Percentiles rank a stretch among this genome's conserved stretches.
Conservation (phyloP, 2,113 vertebrate species). For the Corvus moneduloides region DNA sequence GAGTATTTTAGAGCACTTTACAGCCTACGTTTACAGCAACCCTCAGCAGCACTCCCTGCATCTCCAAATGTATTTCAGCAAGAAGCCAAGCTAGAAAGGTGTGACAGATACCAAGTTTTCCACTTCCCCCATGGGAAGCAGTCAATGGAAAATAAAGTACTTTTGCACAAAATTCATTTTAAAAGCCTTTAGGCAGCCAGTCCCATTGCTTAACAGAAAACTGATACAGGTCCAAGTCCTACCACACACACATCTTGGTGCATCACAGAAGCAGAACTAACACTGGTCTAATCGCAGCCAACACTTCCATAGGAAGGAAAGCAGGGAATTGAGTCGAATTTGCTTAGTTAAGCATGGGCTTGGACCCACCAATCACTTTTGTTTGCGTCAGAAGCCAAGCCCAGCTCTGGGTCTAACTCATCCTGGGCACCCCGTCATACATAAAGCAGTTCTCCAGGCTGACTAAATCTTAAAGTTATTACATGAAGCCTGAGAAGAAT, state of each 20-base stretch:
- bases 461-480: not conserved
- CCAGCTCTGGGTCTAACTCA: not conserved
- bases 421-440: not conserved
- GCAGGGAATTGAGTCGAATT: not conserved
- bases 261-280: not conserved
- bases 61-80: not conserved
- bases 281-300: not conserved
- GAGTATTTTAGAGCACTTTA: not conserved
- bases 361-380: not conserved
- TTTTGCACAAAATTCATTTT: not conserved
- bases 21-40: not conserved
- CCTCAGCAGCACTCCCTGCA: not conserved
- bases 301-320: not conserved
- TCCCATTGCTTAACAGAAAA: not conserved
- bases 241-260: not conserved
- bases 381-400: not conserved
- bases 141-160: not conserved
- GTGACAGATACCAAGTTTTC: not conserved
- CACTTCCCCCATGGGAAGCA: not conserved
- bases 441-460: not conserved
- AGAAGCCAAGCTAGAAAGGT: not conserved
- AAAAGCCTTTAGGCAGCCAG: not conserved
- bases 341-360: not conserved
- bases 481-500: not conserved
- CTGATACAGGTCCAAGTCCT: not conserved